Conservation (phyloP, 2,888 invertebrate genomes). For the Eulithis prunata region DNA sequence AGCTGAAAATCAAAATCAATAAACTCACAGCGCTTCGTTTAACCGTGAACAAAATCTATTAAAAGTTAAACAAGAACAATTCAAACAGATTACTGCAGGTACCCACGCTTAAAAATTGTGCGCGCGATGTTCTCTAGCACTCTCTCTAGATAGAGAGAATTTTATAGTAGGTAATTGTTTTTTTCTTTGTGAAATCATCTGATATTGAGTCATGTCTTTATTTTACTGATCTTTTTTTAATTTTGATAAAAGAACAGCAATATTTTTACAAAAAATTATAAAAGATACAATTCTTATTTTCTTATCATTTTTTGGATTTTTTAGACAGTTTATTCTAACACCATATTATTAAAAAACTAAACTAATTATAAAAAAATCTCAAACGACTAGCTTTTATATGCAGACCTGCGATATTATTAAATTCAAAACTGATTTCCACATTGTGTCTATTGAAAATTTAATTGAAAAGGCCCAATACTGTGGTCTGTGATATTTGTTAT, state of each 20-base stretch:
- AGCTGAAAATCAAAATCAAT: slow-evolving; percentile 40
- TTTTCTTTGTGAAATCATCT: too few relatives aligned
- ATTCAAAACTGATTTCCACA: not conserved
- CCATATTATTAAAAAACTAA: too few relatives aligned
- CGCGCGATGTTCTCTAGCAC: slow-evolving; percentile 20
- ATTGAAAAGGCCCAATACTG: slow-evolving; percentile 4
- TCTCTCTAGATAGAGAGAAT: too few relatives aligned
- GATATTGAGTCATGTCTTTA: too few relatives aligned
- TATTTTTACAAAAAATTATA: too few relatives aligned
- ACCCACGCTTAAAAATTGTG: slow-evolving; percentile 62
- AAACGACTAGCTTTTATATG: not conserved
- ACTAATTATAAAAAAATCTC: not conserved
- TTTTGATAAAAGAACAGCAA: too few relatives aligned
- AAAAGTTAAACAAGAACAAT: slow-evolving; percentile 60
- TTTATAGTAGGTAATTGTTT: too few relatives aligned
- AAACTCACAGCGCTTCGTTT: slow-evolving; percentile 49
- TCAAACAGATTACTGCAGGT: slow-evolving; percentile 57
- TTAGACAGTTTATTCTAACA: too few relatives aligned
- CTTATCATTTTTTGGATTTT: too few relatives aligned
- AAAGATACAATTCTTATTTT: too few relatives aligned
- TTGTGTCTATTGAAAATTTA: not conserved
- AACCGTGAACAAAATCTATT: slow-evolving; percentile 60
- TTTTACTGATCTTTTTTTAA: too few relatives aligned
- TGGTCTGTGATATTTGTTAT: slow-evolving; percentile 15
- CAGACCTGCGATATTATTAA: slow-evolving; percentile 1